Conservation (phyloP, 2,113 vertebrate species). For the Amphiprion percula region DNA sequence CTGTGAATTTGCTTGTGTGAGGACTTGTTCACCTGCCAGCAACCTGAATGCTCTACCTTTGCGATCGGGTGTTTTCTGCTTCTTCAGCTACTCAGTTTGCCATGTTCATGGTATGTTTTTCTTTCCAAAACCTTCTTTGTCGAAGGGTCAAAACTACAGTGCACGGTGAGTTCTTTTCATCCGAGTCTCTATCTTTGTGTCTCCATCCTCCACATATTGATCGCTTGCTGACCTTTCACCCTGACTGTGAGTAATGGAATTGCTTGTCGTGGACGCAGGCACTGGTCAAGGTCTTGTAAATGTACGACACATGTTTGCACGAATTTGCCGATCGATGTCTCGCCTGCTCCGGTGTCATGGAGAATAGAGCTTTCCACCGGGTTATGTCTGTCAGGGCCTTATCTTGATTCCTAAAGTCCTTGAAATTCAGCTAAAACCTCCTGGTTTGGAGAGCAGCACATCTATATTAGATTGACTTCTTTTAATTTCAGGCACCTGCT, state of each 20-base stretch:
- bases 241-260: constrained; percentile 77
- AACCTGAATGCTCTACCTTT: constrained; percentile 9
- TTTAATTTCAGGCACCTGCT: neutral
- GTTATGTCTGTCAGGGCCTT: constrained; percentile 52
- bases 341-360: constrained; percentile 41
- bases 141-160: constrained; percentile 37
- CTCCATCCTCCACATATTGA: constrained; percentile 72
- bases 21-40: constrained; percentile 10
- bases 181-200: constrained; percentile 38
- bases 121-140: constrained; percentile 5
- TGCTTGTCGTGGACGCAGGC: constrained; percentile 58
- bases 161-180: constrained; percentile 48
- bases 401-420: constrained; percentile 50
- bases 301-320: constrained; percentile 60
- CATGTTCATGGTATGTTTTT: constrained; percentile 48
- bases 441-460: neutral
- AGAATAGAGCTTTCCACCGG: constrained; percentile 12
- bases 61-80: neutral
- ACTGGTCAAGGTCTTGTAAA: constrained; percentile 77
- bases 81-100: neutral
- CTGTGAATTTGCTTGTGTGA: neutral
- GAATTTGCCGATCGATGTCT: constrained; percentile 61
- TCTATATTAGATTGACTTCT: neutral
- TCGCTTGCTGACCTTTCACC: constrained; percentile 65
- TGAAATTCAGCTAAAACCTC: constrained; percentile 36